phyloP scores from a whole-genome alignment of 2,113 vertebrate genomes.

The Sphyrna mokarran region DNA sequence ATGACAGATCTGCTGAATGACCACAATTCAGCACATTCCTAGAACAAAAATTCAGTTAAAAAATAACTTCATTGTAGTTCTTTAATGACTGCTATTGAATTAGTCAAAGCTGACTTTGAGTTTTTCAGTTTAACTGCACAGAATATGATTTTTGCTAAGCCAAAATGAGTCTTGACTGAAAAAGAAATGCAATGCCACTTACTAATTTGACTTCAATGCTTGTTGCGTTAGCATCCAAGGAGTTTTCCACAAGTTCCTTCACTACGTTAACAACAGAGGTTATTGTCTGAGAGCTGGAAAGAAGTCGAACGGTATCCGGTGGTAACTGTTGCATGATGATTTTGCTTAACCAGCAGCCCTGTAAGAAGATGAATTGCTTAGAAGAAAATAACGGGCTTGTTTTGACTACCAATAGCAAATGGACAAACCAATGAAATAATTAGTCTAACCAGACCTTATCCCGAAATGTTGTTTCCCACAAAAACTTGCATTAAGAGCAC shows the following conservation, averaged over 20 bases:
- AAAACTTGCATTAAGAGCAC: background rate
- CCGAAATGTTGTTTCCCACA: background rate
- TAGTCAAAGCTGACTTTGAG: no score
- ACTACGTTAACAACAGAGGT: slow-evolving; percentile 81
- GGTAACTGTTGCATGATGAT: slow-evolving; percentile 80
- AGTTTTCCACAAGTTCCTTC: slow-evolving; percentile 88
- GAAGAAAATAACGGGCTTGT: background rate
- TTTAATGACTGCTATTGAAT: background rate
- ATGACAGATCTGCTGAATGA: background rate
- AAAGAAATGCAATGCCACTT: slow-evolving; percentile 40
- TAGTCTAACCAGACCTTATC: background rate
- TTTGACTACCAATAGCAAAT: background rate
- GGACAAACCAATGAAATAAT: background rate
- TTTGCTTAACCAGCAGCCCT: background rate
- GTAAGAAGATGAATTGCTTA: slow-evolving; percentile 5
- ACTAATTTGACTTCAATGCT: slow-evolving; percentile 85
- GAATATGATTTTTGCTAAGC: background rate
- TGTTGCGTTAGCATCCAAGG: slow-evolving; percentile 78
- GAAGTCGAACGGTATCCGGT: slow-evolving; percentile 67
- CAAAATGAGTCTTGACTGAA: background rate
- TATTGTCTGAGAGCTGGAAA: slow-evolving; percentile 87
- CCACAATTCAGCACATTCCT: background rate
- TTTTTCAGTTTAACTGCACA: background rate
- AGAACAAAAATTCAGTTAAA: background rate
- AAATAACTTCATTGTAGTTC: background rate